These are phyloP conservation scores for Teleopsis dalmanni DNA, from an alignment of 1,140 invertebrate species.

Conservation along the genomic window DNA sequence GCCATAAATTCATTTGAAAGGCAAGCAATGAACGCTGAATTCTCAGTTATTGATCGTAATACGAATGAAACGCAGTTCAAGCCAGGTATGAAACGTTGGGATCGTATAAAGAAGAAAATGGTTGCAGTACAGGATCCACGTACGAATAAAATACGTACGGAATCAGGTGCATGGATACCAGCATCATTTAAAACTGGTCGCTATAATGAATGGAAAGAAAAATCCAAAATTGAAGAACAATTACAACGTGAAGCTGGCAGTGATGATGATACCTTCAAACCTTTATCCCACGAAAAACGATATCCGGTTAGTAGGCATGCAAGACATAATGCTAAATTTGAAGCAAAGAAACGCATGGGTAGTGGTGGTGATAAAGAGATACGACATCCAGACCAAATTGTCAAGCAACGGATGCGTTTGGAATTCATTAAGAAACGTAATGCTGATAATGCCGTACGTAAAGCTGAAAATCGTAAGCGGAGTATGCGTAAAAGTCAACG, in stretches of 20 bases:
- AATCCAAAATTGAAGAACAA: constrained; percentile 61
- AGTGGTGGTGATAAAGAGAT: constrained; percentile 48
- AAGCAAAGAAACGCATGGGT: constrained; percentile 47
- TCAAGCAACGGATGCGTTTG: constrained; percentile 53
- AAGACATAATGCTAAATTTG: constrained; percentile 55
- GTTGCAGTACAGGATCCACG: constrained; percentile 61
- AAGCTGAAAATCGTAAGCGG: constrained; percentile 31
- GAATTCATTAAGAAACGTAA: constrained; percentile 35
- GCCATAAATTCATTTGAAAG: constrained; percentile 67
- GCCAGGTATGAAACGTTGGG: constrained; percentile 65
- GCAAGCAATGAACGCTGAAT: constrained; percentile 61
- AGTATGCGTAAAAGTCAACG: constrained; percentile 38
- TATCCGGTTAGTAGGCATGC: constrained; percentile 52
- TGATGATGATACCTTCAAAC: constrained; percentile 45
- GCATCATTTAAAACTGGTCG: constrained; percentile 87
- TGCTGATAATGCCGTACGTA: constrained; percentile 27
- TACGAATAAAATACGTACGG: constrained; percentile 81
- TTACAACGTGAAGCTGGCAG: constrained; percentile 54
- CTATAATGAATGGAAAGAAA: constrained; percentile 82
- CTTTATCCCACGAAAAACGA: constrained; percentile 38
- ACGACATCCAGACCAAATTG: constrained; percentile 60
- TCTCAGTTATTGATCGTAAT: constrained; percentile 76
- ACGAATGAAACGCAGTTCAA: constrained; percentile 54
- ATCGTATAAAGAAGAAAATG: constrained; percentile 89
- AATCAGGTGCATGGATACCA: constrained; percentile 89